phyloP scores from a whole-genome alignment of 2,113 vertebrate genomes.

The Lepus timidus region DNA sequence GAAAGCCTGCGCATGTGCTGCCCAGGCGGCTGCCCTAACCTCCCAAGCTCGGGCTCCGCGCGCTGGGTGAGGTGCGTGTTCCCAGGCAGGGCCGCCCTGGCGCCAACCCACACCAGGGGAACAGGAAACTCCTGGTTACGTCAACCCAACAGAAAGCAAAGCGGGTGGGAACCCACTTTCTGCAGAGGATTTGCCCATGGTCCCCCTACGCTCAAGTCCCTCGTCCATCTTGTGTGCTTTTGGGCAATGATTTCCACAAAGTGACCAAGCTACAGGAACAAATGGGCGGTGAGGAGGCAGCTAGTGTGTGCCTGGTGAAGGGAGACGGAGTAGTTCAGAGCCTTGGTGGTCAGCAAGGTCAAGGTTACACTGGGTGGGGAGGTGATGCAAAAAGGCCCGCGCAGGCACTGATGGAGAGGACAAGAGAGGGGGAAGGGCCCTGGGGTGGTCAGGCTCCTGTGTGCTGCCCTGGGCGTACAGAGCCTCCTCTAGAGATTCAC shows the following conservation, averaged over 20 bases:
- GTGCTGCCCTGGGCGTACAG: not conserved
- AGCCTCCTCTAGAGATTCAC: not conserved
- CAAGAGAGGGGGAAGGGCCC: not conserved
- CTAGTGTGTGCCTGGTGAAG: not conserved
- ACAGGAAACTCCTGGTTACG: not conserved
- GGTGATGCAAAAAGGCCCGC: not conserved
- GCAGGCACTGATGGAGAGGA: not conserved
- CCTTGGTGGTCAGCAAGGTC: not conserved
- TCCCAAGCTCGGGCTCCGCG: not conserved
- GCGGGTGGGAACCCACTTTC: not conserved
- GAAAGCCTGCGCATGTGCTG: not conserved
- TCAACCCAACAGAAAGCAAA: slow-evolving; percentile 3
- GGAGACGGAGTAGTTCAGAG: not conserved
- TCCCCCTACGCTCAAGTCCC: not conserved
- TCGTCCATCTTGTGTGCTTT: not conserved
- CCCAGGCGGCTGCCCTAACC: not conserved
- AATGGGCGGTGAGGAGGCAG: not conserved
- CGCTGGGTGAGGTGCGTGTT: not conserved
- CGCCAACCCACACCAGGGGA: not conserved
- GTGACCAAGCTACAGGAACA: not conserved
- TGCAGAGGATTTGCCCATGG: not conserved
- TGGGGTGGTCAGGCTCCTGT: not conserved
- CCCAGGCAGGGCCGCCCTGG: not conserved
- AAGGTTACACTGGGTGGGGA: not conserved
- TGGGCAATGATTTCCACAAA: slow-evolving; percentile 32